phyloP scores from a whole-genome alignment of 1,140 invertebrate species.

The Diprion similis region DNA sequence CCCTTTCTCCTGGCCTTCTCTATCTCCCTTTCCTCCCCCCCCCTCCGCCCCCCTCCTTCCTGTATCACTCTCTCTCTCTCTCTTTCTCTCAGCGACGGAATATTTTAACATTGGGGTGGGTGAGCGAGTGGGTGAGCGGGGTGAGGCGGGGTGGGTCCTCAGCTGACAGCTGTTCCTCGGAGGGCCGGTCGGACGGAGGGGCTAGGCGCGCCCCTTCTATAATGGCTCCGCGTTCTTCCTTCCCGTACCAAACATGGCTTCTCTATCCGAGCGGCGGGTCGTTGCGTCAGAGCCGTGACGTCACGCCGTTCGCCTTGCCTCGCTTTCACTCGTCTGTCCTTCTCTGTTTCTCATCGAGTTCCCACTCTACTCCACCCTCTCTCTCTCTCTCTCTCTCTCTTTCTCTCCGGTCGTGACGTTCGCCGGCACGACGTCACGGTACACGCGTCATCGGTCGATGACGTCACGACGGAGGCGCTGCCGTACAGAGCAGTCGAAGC shows the following conservation, averaged over 20 bases:
- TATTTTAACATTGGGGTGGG: conserved; percentile 58
- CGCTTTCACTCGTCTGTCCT: conserved; percentile 31
- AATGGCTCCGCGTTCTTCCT: conserved; percentile 65
- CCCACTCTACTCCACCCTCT: conserved; percentile 29
- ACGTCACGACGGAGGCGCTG: conserved; percentile 27
- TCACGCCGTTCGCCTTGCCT: conserved; percentile 32
- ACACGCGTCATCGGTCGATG: not conserved
- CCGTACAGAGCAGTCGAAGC: too few species aligned
- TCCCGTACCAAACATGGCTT: conserved; percentile 61
- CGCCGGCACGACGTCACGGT: not conserved
- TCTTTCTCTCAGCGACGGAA: conserved; percentile 51
- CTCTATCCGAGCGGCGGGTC: not conserved
- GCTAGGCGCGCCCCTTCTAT: conserved; percentile 65
- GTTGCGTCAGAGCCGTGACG: conserved; percentile 1
- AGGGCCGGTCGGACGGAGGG: conserved; percentile 62
- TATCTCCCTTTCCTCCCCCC: conserved; percentile 50
- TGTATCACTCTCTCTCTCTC: conserved; percentile 48
- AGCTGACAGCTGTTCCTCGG: conserved; percentile 63
- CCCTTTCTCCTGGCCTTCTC: conserved; percentile 42
- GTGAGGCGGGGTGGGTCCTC: conserved; percentile 36
- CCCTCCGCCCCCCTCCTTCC: conserved; percentile 59
- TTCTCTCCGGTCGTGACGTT: not conserved
- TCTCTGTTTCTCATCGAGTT: conserved; percentile 32
- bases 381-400: conserved; percentile 29
- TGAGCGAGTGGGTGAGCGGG: conserved; percentile 26